These are phyloP conservation scores for Cyclopterus lumpus DNA, from an alignment of 2,797 vertebrate genomes.

Conservation along the genomic window DNA sequence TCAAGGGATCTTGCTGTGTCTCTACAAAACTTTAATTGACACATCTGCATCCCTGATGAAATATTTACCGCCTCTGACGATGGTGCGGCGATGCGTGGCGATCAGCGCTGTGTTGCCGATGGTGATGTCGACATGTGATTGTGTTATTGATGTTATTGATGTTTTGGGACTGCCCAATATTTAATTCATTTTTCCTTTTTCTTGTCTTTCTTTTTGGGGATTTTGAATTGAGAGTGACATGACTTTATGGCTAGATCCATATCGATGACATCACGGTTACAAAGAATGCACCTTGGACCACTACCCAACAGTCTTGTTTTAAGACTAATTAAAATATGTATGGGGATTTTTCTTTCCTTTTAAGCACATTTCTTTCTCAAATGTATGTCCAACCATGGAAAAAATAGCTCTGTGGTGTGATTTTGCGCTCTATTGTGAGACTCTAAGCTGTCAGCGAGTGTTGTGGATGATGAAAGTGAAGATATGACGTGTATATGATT, in stretches of 20 bases:
- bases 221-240: not conserved
- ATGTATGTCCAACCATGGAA: not conserved
- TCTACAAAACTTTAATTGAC: conserved; percentile 82
- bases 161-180: conserved; percentile 8
- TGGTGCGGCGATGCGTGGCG: conserved; percentile 65
- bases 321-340: not conserved
- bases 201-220: not conserved
- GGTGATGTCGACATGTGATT: conserved; percentile 72
- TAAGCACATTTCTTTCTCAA: not conserved
- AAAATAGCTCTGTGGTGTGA: conserved; percentile 2
- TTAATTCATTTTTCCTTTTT: too few relatives aligned
- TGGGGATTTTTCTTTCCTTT: not conserved
- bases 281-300: not conserved
- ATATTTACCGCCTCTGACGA: conserved; percentile 79
- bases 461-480: conserved; percentile 37
- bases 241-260: not conserved
- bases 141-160: conserved; percentile 72
- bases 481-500: conserved; percentile 40
- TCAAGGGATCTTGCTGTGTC: conserved; percentile 63
- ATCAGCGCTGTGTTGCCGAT: conserved; percentile 66
- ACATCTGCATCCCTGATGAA: conserved; percentile 85
- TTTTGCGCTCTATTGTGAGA: conserved; percentile 17
- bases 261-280: not conserved
- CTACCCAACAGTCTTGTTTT: not conserved
- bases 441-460: conserved; percentile 20